Base-by-base conservation (phyloP, 2,797 vertebrate species). In the Cetoscarus ocellatus region DNA sequence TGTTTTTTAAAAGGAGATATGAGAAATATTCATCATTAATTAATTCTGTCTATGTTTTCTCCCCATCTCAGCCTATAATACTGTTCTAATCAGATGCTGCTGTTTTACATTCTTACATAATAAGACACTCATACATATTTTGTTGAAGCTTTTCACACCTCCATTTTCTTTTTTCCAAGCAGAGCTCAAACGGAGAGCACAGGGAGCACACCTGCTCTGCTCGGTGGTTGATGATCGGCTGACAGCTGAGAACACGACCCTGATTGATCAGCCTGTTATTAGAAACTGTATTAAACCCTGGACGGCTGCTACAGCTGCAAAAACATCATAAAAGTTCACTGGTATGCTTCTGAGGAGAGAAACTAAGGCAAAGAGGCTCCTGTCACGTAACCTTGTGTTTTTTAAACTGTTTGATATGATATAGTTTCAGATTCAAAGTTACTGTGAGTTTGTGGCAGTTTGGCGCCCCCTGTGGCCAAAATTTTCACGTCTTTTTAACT, bases 201-300 rank as follows among this genome's bases (percentile, higher is more conserved):
- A 18, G 48, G 11, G 8, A 67, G 42, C 36, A 54, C 54, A 75
- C 43, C 49, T 79, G 61, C 59, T 59, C 18, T 12, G 36, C 54
- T 11, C 40, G 17, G 9, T 59, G 38, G 48, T 53, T 17, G 44
- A 38, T 10, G 36, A 14, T 53, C 5, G 5, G 11, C 15, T 61
- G 39, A 47, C 45, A 34, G 54, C 45, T 61, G 43, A 47, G 44
- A 34, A 67, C 44, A 60, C 50, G 11, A n/a, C 34, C 52, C 42
- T 4, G 38, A 65, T 35, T 54, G 19, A 71, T 58, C 4, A 19
- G 19, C 19, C 36, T 35, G 53, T 50, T 14, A 35, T 39, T 56
- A 38, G 42, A 10, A 17, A 1, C 5, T 43, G 12, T 8, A 17
- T 66, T 54, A 39, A 57, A 67, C 43, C 39, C 19, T 3, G 0